Evolutionary conservation across 2,888 invertebrate species (phyloP), one percentile per base, ranked within the genome.

Genomic region (Aphodius granarius): DNA sequence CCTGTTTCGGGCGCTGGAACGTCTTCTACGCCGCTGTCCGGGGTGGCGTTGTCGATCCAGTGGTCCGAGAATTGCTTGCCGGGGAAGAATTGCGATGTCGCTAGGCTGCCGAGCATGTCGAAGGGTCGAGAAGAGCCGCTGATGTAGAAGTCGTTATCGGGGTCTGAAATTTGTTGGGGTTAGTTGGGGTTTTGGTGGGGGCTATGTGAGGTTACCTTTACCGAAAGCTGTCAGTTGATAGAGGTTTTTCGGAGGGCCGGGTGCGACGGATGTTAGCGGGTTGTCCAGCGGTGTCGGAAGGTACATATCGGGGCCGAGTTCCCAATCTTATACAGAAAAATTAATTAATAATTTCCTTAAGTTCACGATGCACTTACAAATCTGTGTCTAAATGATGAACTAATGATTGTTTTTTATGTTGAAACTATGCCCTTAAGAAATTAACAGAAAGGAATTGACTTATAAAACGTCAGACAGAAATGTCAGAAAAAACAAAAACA

Each of bases 71-170:
- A 78, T 71, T 77, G 77, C 70, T 89, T 88, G 73, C 93, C 93
- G 63, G 93, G 93, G 88, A 93, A 93, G 88, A 93, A 93, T 86
- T 93, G 93, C 83, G 92, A 90, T 65, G 80, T 78, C 65, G 80
- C 78, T 66, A 89, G 85, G 82, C 89, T 89, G 79, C 89, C 89
- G 75, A 87, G 85, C 75, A 87, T 84, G 85, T 93, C 92, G 86
- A 94, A 94, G n/a, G 93, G 93, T 74, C 91, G 90, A 78, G 92
- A 90, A 43, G 93, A 93, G 77, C 93, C 92, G 80, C 92, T 92
- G 81, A 94, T 92, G 87, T 91, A 94, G 86, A 94, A 94, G 82
- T 94, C 94, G 79, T 93, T 93, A 82, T 91, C 89, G 43, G 87
- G 83, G 9, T 81, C 78, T 15, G 81, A 88, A 84, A 89, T 88